Percentiles rank a stretch among this genome's conserved stretches.
phyloP scores from a whole-genome alignment of 2,888 invertebrate species.

The Leptarthrus brevirostris region DNA sequence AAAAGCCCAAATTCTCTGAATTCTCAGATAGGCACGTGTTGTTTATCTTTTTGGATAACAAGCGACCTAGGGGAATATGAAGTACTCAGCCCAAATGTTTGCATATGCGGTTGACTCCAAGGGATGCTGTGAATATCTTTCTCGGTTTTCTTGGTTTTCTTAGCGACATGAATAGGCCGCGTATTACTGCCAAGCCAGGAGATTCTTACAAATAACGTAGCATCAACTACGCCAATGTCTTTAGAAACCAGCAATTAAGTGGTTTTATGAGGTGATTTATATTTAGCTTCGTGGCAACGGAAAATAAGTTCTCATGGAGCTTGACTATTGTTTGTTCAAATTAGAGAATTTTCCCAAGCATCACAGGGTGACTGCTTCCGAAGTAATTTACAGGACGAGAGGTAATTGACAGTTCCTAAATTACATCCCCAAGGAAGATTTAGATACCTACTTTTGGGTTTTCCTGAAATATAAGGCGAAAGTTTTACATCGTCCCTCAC shows the following conservation, averaged over 20 bases:
- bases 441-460: too few relatives aligned
- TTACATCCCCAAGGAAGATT: too few relatives aligned
- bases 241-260: not conserved
- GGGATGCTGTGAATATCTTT: not conserved
- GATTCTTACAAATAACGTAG: not conserved
- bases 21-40: not conserved
- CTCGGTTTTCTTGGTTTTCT: not conserved
- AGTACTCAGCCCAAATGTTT: not conserved
- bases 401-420: not conserved
- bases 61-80: not conserved
- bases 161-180: not conserved
- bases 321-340: not conserved
- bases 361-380: not conserved
- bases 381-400: not conserved
- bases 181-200: not conserved
- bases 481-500: too few relatives aligned
- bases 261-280: constrained; percentile 12
- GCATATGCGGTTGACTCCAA: not conserved
- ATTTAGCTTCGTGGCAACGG: not conserved
- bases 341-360: not conserved
- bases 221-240: not conserved
- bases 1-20: not conserved
- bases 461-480: too few relatives aligned
- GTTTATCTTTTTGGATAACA: not conserved
- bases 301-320: not conserved